phyloP scores from a whole-genome alignment of 1,140 invertebrate genomes.

The Drosophila littoralis region DNA sequence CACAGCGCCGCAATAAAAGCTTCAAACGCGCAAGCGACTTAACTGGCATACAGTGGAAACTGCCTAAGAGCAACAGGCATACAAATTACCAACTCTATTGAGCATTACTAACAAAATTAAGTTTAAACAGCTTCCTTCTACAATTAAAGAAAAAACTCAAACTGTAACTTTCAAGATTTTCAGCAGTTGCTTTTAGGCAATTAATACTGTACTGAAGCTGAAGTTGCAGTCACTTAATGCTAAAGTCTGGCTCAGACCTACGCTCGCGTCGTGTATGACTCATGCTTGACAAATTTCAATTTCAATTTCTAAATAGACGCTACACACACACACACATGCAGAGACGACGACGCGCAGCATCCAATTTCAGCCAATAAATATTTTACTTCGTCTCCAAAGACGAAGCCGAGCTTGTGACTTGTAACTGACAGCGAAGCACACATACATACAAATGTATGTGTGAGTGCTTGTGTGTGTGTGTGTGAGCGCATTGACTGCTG shows the following conservation, averaged over 20 bases:
- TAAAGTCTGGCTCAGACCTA: constrained; percentile 48
- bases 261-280: constrained; percentile 66
- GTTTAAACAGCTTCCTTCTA: neutral
- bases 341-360: constrained; percentile 61
- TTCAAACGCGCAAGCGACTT: constrained; percentile 21
- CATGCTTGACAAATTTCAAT: constrained; percentile 74
- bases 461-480: constrained; percentile 22
- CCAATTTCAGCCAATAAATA: constrained; percentile 81
- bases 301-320: constrained; percentile 81
- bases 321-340: constrained; percentile 37
- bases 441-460: neutral
- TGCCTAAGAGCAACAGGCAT: neutral
- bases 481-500: constrained; percentile 50
- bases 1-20: constrained; percentile 22
- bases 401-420: constrained; percentile 56
- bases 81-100: neutral
- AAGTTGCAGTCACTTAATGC: constrained; percentile 14
- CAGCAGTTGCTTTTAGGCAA: neutral
- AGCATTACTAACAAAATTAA: neutral
- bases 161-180: neutral
- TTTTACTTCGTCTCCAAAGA: constrained; percentile 59
- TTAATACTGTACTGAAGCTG: constrained; percentile 5
- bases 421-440: constrained; percentile 25
- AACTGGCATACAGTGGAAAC: constrained; percentile 40
- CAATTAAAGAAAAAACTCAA: neutral